Percentiles rank a stretch among this genome's conserved stretches.
These are phyloP conservation scores for Gymnobelideus leadbeateri DNA, from an alignment of 2,113 vertebrate species.

Conservation along the genomic window DNA sequence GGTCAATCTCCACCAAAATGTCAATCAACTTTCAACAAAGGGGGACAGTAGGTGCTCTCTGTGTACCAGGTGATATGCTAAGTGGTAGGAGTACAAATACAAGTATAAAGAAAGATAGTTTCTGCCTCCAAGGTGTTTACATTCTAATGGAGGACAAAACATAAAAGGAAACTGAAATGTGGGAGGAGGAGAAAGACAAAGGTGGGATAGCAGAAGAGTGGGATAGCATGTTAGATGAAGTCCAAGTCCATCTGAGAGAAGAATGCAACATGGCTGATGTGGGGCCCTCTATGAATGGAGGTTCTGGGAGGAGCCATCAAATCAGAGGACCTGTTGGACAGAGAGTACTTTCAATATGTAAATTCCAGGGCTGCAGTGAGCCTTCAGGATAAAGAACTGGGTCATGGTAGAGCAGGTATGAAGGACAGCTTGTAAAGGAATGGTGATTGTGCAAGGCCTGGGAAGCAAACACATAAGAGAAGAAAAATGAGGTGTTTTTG, in stretches of 20 bases:
- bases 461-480: background rate
- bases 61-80: too few species aligned
- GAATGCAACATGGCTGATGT: background rate
- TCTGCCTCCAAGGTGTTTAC: background rate
- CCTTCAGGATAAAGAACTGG: background rate
- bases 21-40: background rate
- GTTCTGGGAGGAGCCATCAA: background rate
- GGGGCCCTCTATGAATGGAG: background rate
- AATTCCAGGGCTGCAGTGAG: background rate
- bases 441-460: background rate
- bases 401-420: background rate
- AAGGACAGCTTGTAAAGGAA: background rate
- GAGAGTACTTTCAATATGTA: background rate
- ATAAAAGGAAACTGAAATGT: background rate
- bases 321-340: background rate
- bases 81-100: too few species aligned
- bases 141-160: background rate
- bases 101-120: background rate
- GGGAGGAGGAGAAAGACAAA: background rate
- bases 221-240: background rate
- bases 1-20: background rate
- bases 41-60: too few species aligned
- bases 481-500: background rate
- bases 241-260: background rate
- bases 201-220: background rate